Base-by-base conservation (phyloP, 1,140 invertebrate species). In the Oryctes rhinoceros region DNA sequence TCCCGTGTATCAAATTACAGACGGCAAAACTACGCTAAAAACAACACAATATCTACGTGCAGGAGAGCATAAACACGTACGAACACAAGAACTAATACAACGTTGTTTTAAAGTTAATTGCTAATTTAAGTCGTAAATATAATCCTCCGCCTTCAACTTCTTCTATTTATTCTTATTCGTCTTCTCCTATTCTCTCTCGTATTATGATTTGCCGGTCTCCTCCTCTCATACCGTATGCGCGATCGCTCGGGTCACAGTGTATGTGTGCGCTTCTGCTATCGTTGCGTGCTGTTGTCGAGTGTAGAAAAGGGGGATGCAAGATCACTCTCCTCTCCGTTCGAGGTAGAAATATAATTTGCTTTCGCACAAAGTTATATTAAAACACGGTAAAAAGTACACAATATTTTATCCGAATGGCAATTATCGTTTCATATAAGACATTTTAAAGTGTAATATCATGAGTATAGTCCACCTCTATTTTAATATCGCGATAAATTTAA, bases 91-190 rank as follows among this genome's bases (percentile, higher is more conserved):
- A 71, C 20, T 35, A 71, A 24, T 37, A 71, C 65, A 71, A 71
- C 65, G 65, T 71, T 71, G 65, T 71, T 71, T 18, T 24, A 24
- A 71, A 71, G 65, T 71, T 71, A 71, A 71, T 71, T 71, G 65
- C 65, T 37, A 71, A 71, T 71, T 71, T 71, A 71, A 71, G 65
- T 71, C 65, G 65, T 71, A 71, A 71, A 71, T 71, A 71, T 71
- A 71, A 71, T 71, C 65, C 65, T 71, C 11, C 65, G 65, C 65
- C 35, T 71, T 71, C 35, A 10, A 71, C 35, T 71, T 71, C 35
- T 71, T 71, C 65, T 71, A 24, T 71, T 71, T 71, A 37, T 37
- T 71, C 35, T 71, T 71, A 13, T 71, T 71, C 53, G 65, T 37
- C 65, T 71, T 71, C 39, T 44, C 65, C 18, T 37, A 71, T 35